Conservation (phyloP, 2,888 invertebrate genomes). For the Odontocerum albicorne region DNA sequence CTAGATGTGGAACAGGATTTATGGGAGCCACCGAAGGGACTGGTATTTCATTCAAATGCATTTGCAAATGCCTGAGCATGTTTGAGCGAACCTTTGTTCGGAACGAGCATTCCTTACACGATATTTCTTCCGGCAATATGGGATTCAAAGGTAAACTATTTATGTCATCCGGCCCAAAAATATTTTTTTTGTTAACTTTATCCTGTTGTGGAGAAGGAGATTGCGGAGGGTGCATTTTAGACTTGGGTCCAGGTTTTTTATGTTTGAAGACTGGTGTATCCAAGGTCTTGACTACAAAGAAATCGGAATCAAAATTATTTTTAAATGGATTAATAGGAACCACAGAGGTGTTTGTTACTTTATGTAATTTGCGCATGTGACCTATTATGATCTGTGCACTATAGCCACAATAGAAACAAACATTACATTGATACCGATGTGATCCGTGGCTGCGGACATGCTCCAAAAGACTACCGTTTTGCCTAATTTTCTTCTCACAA, state of each 20-base stretch:
- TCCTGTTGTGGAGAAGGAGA: neutral
- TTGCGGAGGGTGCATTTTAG: conserved; percentile 1
- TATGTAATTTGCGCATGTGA: conserved; percentile 61
- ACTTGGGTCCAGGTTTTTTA: conserved; percentile 38
- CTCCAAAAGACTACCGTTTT: conserved; percentile 50
- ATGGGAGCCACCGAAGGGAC: conserved; percentile 72
- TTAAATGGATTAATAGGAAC: conserved; percentile 52
- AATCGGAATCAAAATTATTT: conserved; percentile 49
- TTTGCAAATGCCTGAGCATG: conserved; percentile 68
- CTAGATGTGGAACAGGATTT: conserved; percentile 80
- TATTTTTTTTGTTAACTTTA: conserved; percentile 1
- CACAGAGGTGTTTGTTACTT: conserved; percentile 44
- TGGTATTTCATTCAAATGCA: conserved; percentile 62
- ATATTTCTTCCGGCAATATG: conserved; percentile 62
- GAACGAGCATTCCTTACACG: conserved; percentile 69
- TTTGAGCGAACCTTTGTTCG: conserved; percentile 71
- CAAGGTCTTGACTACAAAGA: conserved; percentile 52
- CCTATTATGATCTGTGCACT: conserved; percentile 39
- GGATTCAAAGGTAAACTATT: conserved; percentile 64
- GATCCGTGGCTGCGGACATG: conserved; percentile 64
- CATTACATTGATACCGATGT: conserved; percentile 59
- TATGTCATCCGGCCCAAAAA: conserved; percentile 61
- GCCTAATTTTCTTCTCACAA: conserved; percentile 51
- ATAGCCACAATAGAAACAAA: conserved; percentile 48
- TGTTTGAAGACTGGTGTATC: conserved; percentile 37